Conservation (phyloP, 2,888 invertebrate genomes). For the Dexiosoma caninum region DNA sequence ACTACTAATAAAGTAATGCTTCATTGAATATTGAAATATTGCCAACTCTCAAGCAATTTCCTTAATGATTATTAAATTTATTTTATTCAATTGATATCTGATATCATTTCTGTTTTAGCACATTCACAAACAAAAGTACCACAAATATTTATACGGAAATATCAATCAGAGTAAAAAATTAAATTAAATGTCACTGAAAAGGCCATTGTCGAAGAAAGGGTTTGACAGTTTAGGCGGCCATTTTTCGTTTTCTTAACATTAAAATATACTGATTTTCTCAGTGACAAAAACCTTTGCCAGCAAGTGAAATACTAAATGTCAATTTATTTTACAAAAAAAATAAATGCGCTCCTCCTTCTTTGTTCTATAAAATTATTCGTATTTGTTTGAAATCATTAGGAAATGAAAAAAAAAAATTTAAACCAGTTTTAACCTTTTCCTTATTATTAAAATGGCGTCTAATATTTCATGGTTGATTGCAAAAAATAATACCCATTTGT, state of each 20-base stretch:
- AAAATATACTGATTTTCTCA: not conserved
- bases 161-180: slow-evolving; percentile 9
- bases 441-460: slow-evolving; percentile 58
- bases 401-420: slow-evolving; percentile 32
- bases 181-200: slow-evolving; percentile 20
- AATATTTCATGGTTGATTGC: slow-evolving; percentile 52
- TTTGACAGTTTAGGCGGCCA: slow-evolving; percentile 38
- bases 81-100: slow-evolving; percentile 38
- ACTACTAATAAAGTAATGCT: not conserved
- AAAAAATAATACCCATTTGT: slow-evolving; percentile 44
- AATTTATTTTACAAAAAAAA: slow-evolving; percentile 61
- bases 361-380: not conserved
- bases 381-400: slow-evolving; percentile 47
- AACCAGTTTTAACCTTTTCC: slow-evolving; percentile 51
- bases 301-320: slow-evolving; percentile 72
- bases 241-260: slow-evolving; percentile 28
- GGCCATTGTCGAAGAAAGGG: not conserved
- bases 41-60: not conserved
- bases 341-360: slow-evolving; percentile 36
- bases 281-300: slow-evolving; percentile 48
- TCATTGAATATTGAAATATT: not conserved
- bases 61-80: not conserved
- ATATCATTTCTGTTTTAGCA: slow-evolving; percentile 28
- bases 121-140: not conserved
- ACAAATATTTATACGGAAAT: slow-evolving; percentile 58